These are phyloP conservation scores for Chrysemys picta DNA, from an alignment of 2,113 vertebrate genomes.

Conservation along the genomic window DNA sequence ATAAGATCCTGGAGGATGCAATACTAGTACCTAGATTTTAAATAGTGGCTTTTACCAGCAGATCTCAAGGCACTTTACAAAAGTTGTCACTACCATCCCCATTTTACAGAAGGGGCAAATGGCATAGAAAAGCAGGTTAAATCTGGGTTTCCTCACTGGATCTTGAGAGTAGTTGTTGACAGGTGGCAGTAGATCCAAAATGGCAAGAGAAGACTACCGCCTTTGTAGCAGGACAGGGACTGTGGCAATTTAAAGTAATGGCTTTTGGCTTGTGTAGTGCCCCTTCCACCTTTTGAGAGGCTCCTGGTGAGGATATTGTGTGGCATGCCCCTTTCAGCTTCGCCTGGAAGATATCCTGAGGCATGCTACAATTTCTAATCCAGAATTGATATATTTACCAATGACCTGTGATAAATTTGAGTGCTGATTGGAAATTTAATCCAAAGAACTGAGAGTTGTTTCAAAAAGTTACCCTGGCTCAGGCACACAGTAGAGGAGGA, in stretches of 20 bases:
- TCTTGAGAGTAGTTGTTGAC: background rate
- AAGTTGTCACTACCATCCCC: background rate
- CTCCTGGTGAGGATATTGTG: background rate
- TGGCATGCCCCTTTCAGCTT: background rate
- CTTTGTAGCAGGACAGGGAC: background rate
- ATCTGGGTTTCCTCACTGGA: background rate
- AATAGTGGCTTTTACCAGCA: background rate
- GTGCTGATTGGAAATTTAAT: background rate
- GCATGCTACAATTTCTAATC: background rate
- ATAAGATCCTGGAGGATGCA: background rate
- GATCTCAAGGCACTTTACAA: background rate
- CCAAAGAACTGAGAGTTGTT: background rate
- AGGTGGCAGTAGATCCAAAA: background rate
- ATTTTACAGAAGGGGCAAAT: background rate
- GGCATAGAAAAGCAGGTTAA: background rate
- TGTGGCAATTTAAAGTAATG: rapidly evolving
- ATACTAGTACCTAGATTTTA: background rate
- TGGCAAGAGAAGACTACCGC: rapidly evolving
- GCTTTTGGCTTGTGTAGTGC: background rate
- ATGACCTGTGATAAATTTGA: background rate
- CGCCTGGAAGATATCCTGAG: background rate
- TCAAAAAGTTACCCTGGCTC: background rate
- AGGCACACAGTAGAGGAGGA: background rate
- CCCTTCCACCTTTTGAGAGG: background rate
- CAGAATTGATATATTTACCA: background rate